phyloP scores from a whole-genome alignment of 1,140 invertebrate species.

The Phymastichus coffea region DNA sequence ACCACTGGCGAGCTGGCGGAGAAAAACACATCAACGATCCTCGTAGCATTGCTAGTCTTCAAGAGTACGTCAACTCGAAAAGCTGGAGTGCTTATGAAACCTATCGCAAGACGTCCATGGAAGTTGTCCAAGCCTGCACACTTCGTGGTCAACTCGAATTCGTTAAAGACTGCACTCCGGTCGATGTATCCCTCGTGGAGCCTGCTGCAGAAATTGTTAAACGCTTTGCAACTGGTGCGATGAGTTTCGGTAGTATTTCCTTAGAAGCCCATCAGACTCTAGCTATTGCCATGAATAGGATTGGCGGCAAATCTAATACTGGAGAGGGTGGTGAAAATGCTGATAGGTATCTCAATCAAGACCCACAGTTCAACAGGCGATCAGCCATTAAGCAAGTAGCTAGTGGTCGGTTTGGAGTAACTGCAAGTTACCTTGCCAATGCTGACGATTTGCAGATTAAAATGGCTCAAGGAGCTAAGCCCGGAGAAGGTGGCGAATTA shows the following conservation, averaged over 20 bases:
- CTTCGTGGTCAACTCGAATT: slow-evolving; percentile 91
- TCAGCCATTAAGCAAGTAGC: slow-evolving; percentile 92
- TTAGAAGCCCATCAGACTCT: slow-evolving; percentile 93
- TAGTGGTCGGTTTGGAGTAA: slow-evolving; percentile 97
- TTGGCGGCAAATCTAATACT: slow-evolving; percentile 95
- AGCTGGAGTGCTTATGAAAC: slow-evolving; percentile 82
- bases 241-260: slow-evolving; percentile 92
- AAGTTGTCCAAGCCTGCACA: slow-evolving; percentile 85
- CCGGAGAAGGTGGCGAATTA: slow-evolving; percentile 92
- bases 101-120: slow-evolving; percentile 84
- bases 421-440: slow-evolving; percentile 93
- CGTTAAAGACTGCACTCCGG: slow-evolving; percentile 69
- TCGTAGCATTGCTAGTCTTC: slow-evolving; percentile 84
- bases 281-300: slow-evolving; percentile 95
- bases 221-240: slow-evolving; percentile 77
- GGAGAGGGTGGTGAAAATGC: slow-evolving; percentile 93
- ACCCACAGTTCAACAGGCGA: slow-evolving; percentile 74
- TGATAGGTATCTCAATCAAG: slow-evolving; percentile 68
- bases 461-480: slow-evolving; percentile 98
- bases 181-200: slow-evolving; percentile 88
- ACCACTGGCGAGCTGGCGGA: slow-evolving; percentile 95
- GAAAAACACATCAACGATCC: slow-evolving; percentile 99
- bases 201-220: slow-evolving; percentile 94
- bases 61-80: slow-evolving; percentile 84
- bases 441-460: slow-evolving; percentile 97